Evolutionary conservation across 2,888 invertebrate genomes (phyloP), one percentile per base, ranked within the genome.

Genomic region (Mesorhabditis belari): DNA sequence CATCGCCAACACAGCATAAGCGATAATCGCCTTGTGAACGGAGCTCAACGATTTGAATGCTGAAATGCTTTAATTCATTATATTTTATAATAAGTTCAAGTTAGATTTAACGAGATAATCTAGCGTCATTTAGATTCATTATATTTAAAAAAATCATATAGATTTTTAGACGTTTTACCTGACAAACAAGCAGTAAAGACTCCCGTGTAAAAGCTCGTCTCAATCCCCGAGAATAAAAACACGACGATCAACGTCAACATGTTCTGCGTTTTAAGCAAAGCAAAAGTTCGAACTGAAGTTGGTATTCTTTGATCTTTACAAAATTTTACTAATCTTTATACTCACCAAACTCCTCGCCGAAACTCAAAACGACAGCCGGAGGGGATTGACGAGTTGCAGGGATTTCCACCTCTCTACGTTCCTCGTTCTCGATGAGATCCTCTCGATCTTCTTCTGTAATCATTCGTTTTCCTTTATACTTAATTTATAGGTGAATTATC

Each of bases 131-230:
- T n/a, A n/a, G n/a, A n/a, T n/a, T n/a, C n/a, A n/a, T n/a, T n/a
- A n/a, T n/a, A n/a, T n/a, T n/a, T n/a, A n/a, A n/a, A n/a, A n/a
- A n/a, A n/a, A n/a, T n/a, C n/a, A n/a, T n/a, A n/a, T n/a, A n/a
- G n/a, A n/a, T n/a, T n/a, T n/a, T n/a, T n/a, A n/a, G 85, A 83
- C 50, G 85, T 81, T 0, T 92, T 94, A 80, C 91, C 90, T 0
- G 93, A 91, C 66, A 96, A 88, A 71, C 90, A 88, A 0, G 92
- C 87, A 26, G 93, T 90, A 84, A 95, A 96, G 0, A 96, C 93
- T 4, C 71, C 71, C 77, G 92, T 92, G 85, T 90, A 94, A 85
- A 96, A 96, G 0, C 93, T 92, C 51, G 93, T 82, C 81, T 91
- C 92, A 60, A 95, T 83, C 25, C 96, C 94, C 61, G 93, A 92